A percentile compares a stretch with the other conserved stretches of the same genome.
phyloP scores from a whole-genome alignment of 2,888 invertebrate genomes.

The Electrophaes corylata region DNA sequence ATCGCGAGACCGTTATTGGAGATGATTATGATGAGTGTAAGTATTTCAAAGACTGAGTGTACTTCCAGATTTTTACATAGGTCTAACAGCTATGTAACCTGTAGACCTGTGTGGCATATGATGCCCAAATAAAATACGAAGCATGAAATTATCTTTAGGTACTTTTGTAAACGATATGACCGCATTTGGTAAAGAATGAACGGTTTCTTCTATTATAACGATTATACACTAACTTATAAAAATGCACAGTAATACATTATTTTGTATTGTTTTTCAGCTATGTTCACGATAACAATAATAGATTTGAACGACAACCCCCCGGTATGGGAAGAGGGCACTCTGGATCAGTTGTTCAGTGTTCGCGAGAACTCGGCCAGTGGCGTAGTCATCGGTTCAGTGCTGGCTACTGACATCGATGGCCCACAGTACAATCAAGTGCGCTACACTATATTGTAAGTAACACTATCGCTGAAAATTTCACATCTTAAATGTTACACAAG shows the following conservation, averaged over 20 bases:
- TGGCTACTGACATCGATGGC: slow-evolving; percentile 86
- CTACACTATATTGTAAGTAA: slow-evolving; percentile 81
- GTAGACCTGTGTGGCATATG: no score
- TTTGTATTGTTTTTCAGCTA: slow-evolving; percentile 63
- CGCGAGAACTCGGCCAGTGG: slow-evolving; percentile 78
- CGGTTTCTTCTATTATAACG: no score
- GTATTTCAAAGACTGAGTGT: slow-evolving; percentile 35
- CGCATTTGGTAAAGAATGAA: no score
- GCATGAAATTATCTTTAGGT: no score
- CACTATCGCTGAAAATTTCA: not conserved
- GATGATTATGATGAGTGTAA: slow-evolving; percentile 78
- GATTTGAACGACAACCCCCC: slow-evolving; percentile 88
- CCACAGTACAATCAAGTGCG: slow-evolving; percentile 83
- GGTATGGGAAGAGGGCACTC: slow-evolving; percentile 73
- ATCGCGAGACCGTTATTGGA: slow-evolving; percentile 76
- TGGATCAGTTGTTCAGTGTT: slow-evolving; percentile 71
- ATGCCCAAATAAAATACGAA: no score
- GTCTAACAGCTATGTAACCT: no score
- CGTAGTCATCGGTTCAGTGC: slow-evolving; percentile 83
- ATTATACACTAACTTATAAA: no score
- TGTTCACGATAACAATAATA: slow-evolving; percentile 82
- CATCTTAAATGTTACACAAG: no score
- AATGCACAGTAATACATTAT: no score
- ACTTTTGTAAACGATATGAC: no score
- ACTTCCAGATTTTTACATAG: not conserved